Conservation (phyloP, 2,113 vertebrate species). For the Onychorhynchus coronatus region DNA sequence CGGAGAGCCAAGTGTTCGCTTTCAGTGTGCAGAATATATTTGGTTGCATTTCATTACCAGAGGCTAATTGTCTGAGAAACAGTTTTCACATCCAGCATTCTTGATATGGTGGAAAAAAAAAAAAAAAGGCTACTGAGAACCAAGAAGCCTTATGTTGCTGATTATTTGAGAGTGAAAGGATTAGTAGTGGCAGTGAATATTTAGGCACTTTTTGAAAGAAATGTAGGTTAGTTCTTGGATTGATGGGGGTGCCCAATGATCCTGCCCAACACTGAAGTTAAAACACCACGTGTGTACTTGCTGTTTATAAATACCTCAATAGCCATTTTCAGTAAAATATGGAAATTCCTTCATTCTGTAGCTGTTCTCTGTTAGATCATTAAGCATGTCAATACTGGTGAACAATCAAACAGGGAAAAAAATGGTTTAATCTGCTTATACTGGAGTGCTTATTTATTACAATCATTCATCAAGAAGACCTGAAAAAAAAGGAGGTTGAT, state of each 20-base stretch:
- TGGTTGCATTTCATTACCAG: conserved; percentile 71
- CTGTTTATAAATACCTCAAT: conserved; percentile 52
- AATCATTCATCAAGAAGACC: conserved; percentile 65
- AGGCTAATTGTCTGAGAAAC: conserved; percentile 70
- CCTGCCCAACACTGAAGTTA: background rate
- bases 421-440: conserved; percentile 68
- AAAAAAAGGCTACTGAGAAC: background rate
- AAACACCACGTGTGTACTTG: background rate
- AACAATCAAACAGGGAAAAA: conserved; percentile 61
- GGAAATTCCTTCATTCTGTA: conserved; percentile 67
- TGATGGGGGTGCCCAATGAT: conserved; percentile 17
- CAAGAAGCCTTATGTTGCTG: conserved; percentile 1
- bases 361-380: conserved; percentile 70
- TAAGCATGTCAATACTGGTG: conserved; percentile 70
- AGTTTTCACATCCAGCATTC: conserved; percentile 62
- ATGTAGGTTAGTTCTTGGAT: background rate
- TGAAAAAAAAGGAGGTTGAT: conserved; percentile 32
- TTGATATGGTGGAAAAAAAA: background rate
- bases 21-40: conserved; percentile 50
- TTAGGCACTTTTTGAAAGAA: conserved; percentile 50
- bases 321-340: conserved; percentile 54
- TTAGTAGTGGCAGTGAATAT: conserved; percentile 9
- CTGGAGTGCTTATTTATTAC: conserved; percentile 64
- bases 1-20: conserved; percentile 60
- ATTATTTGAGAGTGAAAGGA: conserved; percentile 64